A percentile compares a stretch with the other conserved stretches of the same genome.
phyloP scores from a whole-genome alignment of 2,113 vertebrate genomes.

The Haemorhous mexicanus region DNA sequence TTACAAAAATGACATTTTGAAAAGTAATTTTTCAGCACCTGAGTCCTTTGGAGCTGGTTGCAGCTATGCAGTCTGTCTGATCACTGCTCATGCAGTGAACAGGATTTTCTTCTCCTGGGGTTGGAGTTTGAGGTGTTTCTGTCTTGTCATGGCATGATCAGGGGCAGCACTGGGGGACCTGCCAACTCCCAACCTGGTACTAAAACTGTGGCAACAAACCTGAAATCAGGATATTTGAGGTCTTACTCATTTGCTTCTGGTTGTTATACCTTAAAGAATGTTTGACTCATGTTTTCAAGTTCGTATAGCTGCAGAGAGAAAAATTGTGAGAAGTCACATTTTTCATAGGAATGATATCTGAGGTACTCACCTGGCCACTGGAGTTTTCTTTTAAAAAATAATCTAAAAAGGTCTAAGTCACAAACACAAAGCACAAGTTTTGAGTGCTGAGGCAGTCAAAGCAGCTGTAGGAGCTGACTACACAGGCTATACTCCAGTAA shows the following conservation, averaged over 20 bases:
- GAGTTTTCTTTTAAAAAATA: background rate
- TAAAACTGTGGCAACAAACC: background rate
- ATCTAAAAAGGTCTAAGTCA: background rate
- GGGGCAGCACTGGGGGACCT: accelerated
- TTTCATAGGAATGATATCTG: background rate
- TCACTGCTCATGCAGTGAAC: accelerated
- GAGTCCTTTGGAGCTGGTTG: background rate
- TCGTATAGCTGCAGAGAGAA: background rate
- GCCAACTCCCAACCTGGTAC: accelerated
- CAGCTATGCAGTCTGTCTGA: background rate
- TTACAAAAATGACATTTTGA: background rate
- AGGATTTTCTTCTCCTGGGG: background rate
- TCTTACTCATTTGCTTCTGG: background rate
- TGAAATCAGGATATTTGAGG: background rate
- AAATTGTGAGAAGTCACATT: background rate
- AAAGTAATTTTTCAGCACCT: background rate
- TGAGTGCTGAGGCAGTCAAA: accelerated
- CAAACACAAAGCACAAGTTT: background rate
- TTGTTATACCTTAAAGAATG: background rate
- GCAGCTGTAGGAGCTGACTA: background rate
- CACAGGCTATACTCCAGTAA: accelerated
- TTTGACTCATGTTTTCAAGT: accelerated
- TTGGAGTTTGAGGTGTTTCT: background rate
- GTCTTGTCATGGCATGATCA: background rate
- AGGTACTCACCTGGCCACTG: background rate